Base-by-base conservation (phyloP, 2,797 vertebrate genomes). In the Pogoniulus pusillus region DNA sequence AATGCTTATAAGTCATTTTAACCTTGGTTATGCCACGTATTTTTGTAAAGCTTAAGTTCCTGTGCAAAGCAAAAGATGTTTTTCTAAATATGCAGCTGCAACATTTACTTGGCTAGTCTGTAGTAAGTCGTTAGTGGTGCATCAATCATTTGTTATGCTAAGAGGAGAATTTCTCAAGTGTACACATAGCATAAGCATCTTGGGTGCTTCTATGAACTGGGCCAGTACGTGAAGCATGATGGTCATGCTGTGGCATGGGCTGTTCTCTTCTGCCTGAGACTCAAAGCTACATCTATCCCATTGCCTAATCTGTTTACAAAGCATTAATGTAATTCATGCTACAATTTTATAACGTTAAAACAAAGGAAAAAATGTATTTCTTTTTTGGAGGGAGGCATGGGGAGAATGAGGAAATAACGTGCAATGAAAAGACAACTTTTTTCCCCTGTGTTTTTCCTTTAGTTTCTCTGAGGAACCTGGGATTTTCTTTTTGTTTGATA, bases 301-400 rank as follows among this genome's bases (percentile, higher is more conserved):
- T 57, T 89, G 23, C 51, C 39, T 29, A n/a, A 7, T 43, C n/a
- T 13, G 9, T 57, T 72, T 41, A 34, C 22, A 11, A 45, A 16
- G 32, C 26, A 2, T 51, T 79, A 39, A 45, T 32, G 43, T 76
- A 51, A 66, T 72, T 71, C 19, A 54, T 54, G 47, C 19, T 63
- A 30, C 32, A 64, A 13, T 58, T 81, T 17, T 17, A 11, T 68
- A 54, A 12, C 18, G 41, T 11, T n/a, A 59, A 55, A 71, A 45
- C 68, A 51, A n/a, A 24, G 34, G 24, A 47, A 72, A 71, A 47
- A 20, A 8, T 30, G 3, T 30, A 64, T 54, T 3, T 16, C 70
- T 54, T 3, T 16, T 47, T 81, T 10, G 7, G 17, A 10, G 7
- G 2, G 5, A 9, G 6, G 4, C 22, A 10, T 17, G 2, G 10